Evolutionary conservation across 2,113 vertebrate species (phyloP), one percentile per base, ranked within the genome.

Genomic region (Orycteropus afer): DNA sequence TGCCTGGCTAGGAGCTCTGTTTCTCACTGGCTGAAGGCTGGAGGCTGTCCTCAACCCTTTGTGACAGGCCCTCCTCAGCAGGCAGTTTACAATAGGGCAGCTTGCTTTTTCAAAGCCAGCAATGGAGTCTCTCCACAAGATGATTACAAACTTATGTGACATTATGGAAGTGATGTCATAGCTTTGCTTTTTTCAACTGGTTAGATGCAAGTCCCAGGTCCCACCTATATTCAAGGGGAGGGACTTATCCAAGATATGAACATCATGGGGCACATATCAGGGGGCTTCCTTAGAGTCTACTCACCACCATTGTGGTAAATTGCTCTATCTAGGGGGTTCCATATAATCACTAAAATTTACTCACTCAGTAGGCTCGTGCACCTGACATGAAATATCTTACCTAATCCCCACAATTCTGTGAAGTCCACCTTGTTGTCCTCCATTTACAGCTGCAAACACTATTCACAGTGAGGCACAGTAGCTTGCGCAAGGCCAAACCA

Each of bases 191-290:
- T 7, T 10, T 22, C 59, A 14, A 0, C 32, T 15, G 74, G 40
- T 59, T 25, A 13, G n/a, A 55, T 20, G n/a, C 5, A 22, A 27
- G 27, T 11, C 14, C 0, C 2, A 2, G 25, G 22, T 9, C 20
- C 61, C 20, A 1, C 12, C 53, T 34, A 15, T 27, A 40, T 23
- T 20, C 8, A 1, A 13, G 40, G 51, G 71, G 37, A 61, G 57
- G 10, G 63, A 14, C 1, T n/a, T 12, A 1, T 7, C 0, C 8
- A 18, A 23, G 17, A 1, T 0, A 1, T 47, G 76, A 25, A 18
- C 34, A 3, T 18, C 0, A 13, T 34, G 45, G 84, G 65, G 51
- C 37, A 1, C 76, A 15, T 32, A 3, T 69, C 27, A 0, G 1
- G 1, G 47, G 53, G 12, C 13, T 10, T 17, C 25, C 18, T 42